Base-by-base conservation (phyloP, 2,113 vertebrate species). In the Rhynchopsitta pachyrhyncha region DNA sequence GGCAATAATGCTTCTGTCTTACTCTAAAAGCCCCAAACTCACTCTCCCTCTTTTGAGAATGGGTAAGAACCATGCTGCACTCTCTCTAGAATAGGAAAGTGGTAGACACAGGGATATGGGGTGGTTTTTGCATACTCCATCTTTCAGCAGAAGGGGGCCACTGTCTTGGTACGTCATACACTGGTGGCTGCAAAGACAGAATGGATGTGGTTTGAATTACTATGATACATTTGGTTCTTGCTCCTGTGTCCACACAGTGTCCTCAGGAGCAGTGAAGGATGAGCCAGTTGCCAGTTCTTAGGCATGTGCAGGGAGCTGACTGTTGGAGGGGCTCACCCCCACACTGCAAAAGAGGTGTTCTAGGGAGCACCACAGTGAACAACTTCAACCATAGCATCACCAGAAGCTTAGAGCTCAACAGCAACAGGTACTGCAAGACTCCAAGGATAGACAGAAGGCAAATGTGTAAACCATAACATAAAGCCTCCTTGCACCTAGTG, bases 1-100 rank as follows among this genome's bases (percentile, higher is more conserved):
- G n/a, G 80, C 82, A 96, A 39, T 88, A 76, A 91, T 82, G 68
- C 88, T 86, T 96, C 70, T 91, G 50, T 69, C 17, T 57, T 35
- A 20, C 47, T 89, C 88, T 96, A 86, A 95, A 93, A 88, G 87
- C 68, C 33, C 47, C 64, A 87, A 66, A 75, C 42, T 82, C 52
- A 41, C 47, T 67, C 92, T 82, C 79, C 74, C 62, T 92, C 82
- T 95, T 91, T 73, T 69, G 41, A 35, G 86, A 86, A 73, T 37
- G 13, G 17, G 6, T 71, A 29, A 86, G 39, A 64, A 52, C 14
- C 20, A 7, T 6, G 29, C 41, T 92, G 39, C 13, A 17, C 17
- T 0, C 0, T 81, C 35, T 93, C 20, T 29, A 47, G 47, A 78
- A 16, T 23, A 39, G 37, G 24, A 39, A 46, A 66, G 37, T 10